Percentiles rank a stretch among this genome's conserved stretches.
phyloP scores from a whole-genome alignment of 2,113 vertebrate genomes.

The Pituophis catenifer region DNA sequence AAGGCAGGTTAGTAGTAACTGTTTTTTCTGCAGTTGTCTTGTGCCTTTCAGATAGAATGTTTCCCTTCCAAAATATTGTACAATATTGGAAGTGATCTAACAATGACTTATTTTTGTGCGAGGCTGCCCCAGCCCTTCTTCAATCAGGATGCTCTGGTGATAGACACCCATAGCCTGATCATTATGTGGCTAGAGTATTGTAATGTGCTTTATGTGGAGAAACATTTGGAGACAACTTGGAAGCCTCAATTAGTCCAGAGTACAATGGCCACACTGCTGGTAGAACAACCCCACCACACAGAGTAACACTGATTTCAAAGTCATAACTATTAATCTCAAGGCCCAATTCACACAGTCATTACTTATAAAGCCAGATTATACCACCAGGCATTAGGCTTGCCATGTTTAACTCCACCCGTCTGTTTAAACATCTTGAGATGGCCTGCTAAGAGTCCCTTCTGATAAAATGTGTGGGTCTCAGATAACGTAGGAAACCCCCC shows the following conservation, averaged over 20 bases:
- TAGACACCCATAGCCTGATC: not conserved
- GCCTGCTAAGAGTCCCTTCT: not conserved
- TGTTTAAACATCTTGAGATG: not conserved
- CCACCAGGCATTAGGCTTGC: not conserved
- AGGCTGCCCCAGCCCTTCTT: not conserved
- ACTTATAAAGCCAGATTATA: not conserved
- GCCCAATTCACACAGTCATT: not conserved
- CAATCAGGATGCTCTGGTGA: not conserved
- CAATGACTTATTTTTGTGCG: not conserved
- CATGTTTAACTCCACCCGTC: not conserved
- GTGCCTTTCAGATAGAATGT: not conserved
- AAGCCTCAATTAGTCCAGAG: not conserved
- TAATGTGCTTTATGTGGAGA: not conserved
- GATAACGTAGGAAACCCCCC: not conserved
- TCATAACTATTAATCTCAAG: not conserved
- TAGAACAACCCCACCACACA: not conserved
- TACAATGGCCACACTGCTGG: not conserved
- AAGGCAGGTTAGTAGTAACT: no score
- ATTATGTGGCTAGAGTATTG: not conserved
- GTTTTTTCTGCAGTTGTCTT: not conserved
- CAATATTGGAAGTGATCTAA: not conserved
- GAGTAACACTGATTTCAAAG: not conserved
- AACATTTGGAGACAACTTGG: not conserved
- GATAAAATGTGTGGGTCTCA: not conserved
- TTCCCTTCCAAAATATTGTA: not conserved